These are phyloP conservation scores for Ectobius pallidus DNA, from an alignment of 2,888 invertebrate genomes.

Conservation along the genomic window DNA sequence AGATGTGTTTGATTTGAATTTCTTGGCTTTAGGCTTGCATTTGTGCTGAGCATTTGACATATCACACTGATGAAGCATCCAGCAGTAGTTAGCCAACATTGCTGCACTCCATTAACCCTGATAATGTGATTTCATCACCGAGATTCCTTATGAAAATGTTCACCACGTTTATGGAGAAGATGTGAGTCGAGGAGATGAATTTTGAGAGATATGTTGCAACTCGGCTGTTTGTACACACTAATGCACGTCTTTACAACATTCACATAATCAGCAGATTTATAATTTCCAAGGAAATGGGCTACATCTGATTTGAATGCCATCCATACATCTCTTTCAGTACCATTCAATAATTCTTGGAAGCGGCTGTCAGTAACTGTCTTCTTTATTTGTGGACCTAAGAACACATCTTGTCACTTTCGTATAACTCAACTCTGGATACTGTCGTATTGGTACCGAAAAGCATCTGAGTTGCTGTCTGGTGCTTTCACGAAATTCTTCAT, in stretches of 20 bases:
- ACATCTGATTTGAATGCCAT: not conserved
- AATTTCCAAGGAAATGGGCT: conserved; percentile 13
- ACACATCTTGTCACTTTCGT: conserved; percentile 31
- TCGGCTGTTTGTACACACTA: not conserved
- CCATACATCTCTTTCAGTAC: not conserved
- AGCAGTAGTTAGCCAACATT: conserved; percentile 4
- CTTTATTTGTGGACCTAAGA: conserved; percentile 13
- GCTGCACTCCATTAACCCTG: not conserved
- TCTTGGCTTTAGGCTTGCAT: conserved; percentile 8
- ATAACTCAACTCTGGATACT: conserved; percentile 30
- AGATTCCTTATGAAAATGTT: not conserved
- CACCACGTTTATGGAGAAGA: not conserved
- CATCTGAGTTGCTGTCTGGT: not conserved
- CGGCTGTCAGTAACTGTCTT: too few relatives aligned
- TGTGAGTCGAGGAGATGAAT: conserved; percentile 15
- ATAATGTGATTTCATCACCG: not conserved
- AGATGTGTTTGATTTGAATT: not conserved
- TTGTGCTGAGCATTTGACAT: not conserved
- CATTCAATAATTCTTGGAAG: not conserved
- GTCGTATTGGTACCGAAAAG: not conserved
- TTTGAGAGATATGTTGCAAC: not conserved
- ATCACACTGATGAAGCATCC: not conserved
- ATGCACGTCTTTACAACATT: not conserved
- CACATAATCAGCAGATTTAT: not conserved
- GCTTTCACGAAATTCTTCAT: too few relatives aligned